phyloP scores from a whole-genome alignment of 35 echinoderm and acorn worm species.

The Chiridota heheva region DNA sequence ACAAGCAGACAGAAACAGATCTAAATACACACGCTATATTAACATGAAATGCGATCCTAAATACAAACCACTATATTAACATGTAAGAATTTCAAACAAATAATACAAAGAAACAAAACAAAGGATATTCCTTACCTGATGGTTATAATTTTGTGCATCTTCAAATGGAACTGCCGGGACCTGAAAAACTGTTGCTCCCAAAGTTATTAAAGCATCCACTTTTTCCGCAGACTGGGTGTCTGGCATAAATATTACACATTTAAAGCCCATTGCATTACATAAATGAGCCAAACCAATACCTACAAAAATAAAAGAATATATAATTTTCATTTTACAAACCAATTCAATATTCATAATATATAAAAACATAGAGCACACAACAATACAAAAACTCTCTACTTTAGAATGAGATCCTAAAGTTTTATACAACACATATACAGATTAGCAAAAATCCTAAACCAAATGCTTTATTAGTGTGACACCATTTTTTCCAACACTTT shows the following conservation, averaged over 20 bases:
- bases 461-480: background rate
- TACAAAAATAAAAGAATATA: background rate
- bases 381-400: no score
- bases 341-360: background rate
- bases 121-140: conserved; percentile 61
- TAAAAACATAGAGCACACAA: no score
- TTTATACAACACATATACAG: no score
- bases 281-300: conserved; percentile 95
- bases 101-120: no score
- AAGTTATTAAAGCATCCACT: conserved; percentile 65
- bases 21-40: no score
- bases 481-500: background rate
- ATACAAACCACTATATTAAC: no score
- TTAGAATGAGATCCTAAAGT: no score
- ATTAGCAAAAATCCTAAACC: no score
- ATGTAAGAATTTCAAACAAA: no score
- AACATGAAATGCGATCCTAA: no score
- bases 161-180: conserved; percentile 84
- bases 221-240: conserved; percentile 94
- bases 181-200: conserved; percentile 77
- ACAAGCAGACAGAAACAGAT: no score
- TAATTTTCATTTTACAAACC: background rate
- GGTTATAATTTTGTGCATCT: conserved; percentile 88
- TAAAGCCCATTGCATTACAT: conserved; percentile 96
- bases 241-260: conserved; percentile 91